These are phyloP conservation scores for Saguinus imperator DNA, from an alignment of 2,113 vertebrate genomes.

Conservation along the genomic window DNA sequence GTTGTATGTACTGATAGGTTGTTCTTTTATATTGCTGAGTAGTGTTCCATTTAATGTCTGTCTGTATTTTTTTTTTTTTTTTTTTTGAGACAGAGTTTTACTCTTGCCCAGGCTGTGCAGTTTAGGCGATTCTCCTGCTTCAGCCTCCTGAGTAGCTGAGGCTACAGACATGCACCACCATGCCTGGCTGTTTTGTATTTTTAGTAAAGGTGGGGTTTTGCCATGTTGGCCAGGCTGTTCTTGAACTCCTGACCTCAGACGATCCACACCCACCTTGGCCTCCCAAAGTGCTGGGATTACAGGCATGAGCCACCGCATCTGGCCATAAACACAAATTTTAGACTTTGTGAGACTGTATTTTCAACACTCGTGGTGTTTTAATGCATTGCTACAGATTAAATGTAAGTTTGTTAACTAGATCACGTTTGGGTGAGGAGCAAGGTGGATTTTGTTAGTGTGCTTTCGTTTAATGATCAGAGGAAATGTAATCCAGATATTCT, in stretches of 20 bases:
- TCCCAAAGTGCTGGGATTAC: background rate
- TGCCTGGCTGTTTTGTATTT: background rate
- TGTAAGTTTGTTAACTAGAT: conserved; percentile 34
- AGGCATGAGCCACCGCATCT: background rate
- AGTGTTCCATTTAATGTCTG: background rate
- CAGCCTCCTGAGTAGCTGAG: background rate
- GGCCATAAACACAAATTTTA: conserved; percentile 11
- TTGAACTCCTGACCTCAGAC: background rate
- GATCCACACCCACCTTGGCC: background rate
- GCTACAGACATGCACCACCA: background rate
- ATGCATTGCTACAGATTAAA: background rate
- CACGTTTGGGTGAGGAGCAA: background rate
- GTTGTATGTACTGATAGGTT: background rate
- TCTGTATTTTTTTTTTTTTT: no score
- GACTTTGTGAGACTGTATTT: background rate
- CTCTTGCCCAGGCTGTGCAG: background rate
- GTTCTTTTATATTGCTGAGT: conserved; percentile 1
- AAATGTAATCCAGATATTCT: background rate
- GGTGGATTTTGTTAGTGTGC: conserved; percentile 8
- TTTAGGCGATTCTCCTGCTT: background rate
- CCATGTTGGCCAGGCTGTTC: background rate
- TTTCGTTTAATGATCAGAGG: background rate
- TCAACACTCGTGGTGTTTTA: background rate
- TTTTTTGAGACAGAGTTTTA: background rate
- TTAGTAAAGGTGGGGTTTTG: background rate